Conservation (phyloP, 2,797 vertebrate genomes). For the Enteromius trimaculatus region DNA sequence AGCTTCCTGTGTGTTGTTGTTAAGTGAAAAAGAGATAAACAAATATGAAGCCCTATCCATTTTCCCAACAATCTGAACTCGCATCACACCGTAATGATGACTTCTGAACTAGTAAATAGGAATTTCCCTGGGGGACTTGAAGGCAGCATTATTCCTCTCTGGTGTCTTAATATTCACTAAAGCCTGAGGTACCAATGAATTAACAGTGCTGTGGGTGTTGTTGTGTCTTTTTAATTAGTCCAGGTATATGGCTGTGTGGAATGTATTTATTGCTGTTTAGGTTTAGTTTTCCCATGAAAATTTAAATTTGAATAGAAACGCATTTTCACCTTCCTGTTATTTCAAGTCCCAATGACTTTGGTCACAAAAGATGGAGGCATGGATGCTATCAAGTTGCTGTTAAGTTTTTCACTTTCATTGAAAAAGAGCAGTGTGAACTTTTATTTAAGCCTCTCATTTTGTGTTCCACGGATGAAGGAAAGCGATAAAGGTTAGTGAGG, state of each 20-base stretch:
- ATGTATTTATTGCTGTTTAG: background rate
- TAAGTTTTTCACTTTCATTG: background rate
- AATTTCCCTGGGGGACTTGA: constrained; percentile 1
- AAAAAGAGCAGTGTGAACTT: background rate
- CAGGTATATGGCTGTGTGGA: background rate
- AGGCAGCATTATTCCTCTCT: background rate
- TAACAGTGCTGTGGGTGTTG: background rate
- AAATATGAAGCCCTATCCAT: background rate
- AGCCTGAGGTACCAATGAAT: constrained; percentile 21
- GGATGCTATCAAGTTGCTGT: background rate
- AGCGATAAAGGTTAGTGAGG: background rate
- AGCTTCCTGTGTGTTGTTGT: background rate
- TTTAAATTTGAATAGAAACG: background rate
- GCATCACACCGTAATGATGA: background rate
- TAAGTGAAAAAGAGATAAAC: background rate
- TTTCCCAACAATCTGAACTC: constrained; percentile 3
- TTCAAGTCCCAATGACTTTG: background rate
- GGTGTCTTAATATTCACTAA: background rate
- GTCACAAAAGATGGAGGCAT: background rate
- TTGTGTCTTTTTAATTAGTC: constrained; percentile 12
- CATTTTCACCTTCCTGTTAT: background rate
- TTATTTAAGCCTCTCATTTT: background rate
- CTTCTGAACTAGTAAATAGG: background rate
- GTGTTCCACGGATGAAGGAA: background rate
- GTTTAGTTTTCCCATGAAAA: constrained; percentile 4